A percentile compares a stretch with the other conserved stretches of the same genome.
Evolutionary conservation across 2,888 invertebrate genomes (phyloP).

Genomic region (Creontiades dilutus): DNA sequence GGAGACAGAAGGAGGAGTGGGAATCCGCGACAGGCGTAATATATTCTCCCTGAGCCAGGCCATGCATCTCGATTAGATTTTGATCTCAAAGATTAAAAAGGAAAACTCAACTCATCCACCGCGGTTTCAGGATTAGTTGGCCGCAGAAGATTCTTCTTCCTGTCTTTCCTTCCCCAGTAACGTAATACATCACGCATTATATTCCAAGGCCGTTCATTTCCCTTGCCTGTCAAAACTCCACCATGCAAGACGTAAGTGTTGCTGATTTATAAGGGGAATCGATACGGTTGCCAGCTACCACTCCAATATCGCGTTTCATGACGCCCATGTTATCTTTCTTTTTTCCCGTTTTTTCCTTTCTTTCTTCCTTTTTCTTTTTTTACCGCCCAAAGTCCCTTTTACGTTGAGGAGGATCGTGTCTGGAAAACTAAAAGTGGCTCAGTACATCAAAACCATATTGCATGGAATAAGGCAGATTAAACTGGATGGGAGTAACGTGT

Average conservation of each 20-base stretch:
- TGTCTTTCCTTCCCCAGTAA: not conserved
- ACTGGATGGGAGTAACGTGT: conserved; percentile 32
- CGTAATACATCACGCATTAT: conserved; percentile 43
- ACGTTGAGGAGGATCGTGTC: conserved; percentile 16
- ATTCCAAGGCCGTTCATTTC: conserved; percentile 42
- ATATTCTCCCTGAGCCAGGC: conserved; percentile 38
- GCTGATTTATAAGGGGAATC: conserved; percentile 8
- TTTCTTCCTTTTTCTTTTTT: not conserved
- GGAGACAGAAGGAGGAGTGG: not conserved
- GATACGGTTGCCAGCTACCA: not conserved
- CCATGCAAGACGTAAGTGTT: not conserved
- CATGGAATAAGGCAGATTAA: conserved; percentile 39
- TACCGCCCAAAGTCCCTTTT: not conserved
- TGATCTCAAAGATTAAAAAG: conserved; percentile 63
- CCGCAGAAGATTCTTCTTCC: conserved; percentile 24
- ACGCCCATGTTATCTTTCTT: not conserved
- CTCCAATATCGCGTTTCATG: conserved; percentile 19
- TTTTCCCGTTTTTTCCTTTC: not conserved
- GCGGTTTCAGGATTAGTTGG: conserved; percentile 42
- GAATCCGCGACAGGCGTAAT: conserved; percentile 49
- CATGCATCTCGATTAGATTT: conserved; percentile 63
- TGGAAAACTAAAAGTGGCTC: not conserved
- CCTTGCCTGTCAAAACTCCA: conserved; percentile 4
- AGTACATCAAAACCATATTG: conserved; percentile 38
- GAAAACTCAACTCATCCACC: conserved; percentile 44